Conservation (phyloP, 2,113 vertebrate species). For the Eurypyga helias region DNA sequence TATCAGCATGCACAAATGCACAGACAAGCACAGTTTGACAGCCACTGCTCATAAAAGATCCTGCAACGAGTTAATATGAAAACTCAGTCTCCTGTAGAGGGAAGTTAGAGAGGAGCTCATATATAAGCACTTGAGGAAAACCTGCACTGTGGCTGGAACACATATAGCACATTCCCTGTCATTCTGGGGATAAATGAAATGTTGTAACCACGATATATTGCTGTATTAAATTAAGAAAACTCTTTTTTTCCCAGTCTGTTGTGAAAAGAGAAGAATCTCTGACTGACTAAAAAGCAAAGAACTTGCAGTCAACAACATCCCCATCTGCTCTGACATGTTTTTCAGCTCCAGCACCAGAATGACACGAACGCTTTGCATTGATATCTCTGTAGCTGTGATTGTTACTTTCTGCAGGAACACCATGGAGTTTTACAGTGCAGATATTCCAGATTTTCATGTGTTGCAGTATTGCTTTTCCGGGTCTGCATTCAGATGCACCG, state of each 20-base stretch:
- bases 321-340: background rate
- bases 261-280: background rate
- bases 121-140: constrained; percentile 11
- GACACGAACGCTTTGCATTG: background rate
- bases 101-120: constrained; percentile 4
- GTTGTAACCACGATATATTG: background rate
- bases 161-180: background rate
- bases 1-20: constrained; percentile 4
- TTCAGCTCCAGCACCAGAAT: background rate
- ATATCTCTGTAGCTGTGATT: rapidly evolving
- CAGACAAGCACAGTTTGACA: constrained; percentile 23
- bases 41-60: constrained; percentile 22
- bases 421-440: background rate
- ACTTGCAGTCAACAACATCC: background rate
- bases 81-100: constrained; percentile 9
- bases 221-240: background rate
- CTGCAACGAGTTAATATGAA: constrained; percentile 31
- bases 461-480: background rate
- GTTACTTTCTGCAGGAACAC: background rate
- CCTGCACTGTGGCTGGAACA: background rate
- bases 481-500: background rate
- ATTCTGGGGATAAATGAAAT: constrained; percentile 35
- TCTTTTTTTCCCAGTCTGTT: background rate
- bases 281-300: constrained; percentile 7
- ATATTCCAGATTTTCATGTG: background rate